phyloP scores from a whole-genome alignment of 2,888 invertebrate species.

The Pammene fasciana region DNA sequence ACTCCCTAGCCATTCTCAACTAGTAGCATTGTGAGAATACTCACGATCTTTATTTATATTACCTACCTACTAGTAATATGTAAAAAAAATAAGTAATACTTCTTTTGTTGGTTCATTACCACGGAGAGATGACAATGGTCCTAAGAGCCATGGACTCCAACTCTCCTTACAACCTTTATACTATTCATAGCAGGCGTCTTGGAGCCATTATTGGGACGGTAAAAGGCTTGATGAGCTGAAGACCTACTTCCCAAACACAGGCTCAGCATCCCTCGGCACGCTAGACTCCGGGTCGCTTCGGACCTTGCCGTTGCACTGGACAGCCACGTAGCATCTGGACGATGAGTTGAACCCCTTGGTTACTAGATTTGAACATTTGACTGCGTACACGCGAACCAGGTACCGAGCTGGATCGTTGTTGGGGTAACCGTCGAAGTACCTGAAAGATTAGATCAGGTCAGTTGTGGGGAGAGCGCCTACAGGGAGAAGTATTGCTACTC shows the following conservation, averaged over 20 bases:
- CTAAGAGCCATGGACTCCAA: too few relatives aligned
- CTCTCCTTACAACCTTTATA: neutral
- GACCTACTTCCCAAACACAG: constrained; percentile 90
- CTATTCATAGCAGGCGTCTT: neutral
- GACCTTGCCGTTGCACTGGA: constrained; percentile 86
- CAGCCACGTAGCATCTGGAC: constrained; percentile 90
- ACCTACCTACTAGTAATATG: too few relatives aligned
- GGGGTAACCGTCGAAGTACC: constrained; percentile 85
- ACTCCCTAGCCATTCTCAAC: too few relatives aligned
- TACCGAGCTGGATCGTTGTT: constrained; percentile 84
- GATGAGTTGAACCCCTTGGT: constrained; percentile 88
- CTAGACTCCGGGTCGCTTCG: constrained; percentile 86
- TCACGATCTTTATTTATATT: too few relatives aligned
- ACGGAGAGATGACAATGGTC: too few relatives aligned
- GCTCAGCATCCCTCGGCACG: constrained; percentile 89
- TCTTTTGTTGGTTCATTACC: too few relatives aligned
- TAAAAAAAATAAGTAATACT: too few relatives aligned
- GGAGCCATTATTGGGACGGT: too few relatives aligned
- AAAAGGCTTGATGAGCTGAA: neutral
- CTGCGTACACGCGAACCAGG: constrained; percentile 89
- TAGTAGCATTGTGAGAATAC: too few relatives aligned
- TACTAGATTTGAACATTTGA: constrained; percentile 87
- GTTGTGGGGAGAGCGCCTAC: too few relatives aligned
- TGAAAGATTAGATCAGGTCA: constrained; percentile 43
- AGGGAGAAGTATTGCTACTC: too few relatives aligned